A percentile compares a stretch with the other conserved stretches of the same genome.
Conservation (phyloP, 2,113 vertebrate genomes). For the Hippocampus guttulatus region DNA sequence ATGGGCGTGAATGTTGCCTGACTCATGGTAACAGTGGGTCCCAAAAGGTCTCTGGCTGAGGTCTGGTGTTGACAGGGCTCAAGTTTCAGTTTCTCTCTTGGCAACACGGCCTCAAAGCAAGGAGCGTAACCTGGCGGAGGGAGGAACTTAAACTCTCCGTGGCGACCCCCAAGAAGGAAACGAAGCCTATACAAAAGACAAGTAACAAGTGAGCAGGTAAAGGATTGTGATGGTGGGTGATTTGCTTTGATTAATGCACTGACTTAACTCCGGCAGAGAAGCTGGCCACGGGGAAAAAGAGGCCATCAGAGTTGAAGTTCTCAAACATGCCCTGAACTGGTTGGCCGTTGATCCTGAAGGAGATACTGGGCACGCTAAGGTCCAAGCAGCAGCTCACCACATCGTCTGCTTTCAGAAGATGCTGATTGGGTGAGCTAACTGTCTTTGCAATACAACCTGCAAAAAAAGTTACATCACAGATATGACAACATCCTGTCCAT, state of each 20-base stretch:
- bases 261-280: conserved; percentile 94
- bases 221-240: not conserved
- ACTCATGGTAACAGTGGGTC: conserved; percentile 83
- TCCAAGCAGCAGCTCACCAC: conserved; percentile 97
- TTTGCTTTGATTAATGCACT: conserved; percentile 50
- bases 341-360: conserved; percentile 94
- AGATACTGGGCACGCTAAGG: conserved; percentile 90
- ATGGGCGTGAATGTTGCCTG: conserved; percentile 91
- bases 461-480: not conserved
- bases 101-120: conserved; percentile 90
- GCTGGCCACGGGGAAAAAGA: conserved; percentile 93
- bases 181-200: conserved; percentile 72
- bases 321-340: conserved; percentile 98
- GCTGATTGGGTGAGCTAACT: conserved; percentile 90
- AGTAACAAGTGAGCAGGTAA: not conserved
- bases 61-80: conserved; percentile 84
- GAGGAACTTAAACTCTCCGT: conserved; percentile 96
- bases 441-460: conserved; percentile 85
- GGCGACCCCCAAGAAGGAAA: conserved; percentile 89
- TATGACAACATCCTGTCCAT: not conserved
- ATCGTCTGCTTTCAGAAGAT: conserved; percentile 83
- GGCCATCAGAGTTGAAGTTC: conserved; percentile 93
- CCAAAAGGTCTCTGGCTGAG: conserved; percentile 79
- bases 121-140: conserved; percentile 91
- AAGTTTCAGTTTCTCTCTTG: conserved; percentile 88